Conservation (phyloP, 2,888 invertebrate species). For the Ophioninae sp. region DNA sequence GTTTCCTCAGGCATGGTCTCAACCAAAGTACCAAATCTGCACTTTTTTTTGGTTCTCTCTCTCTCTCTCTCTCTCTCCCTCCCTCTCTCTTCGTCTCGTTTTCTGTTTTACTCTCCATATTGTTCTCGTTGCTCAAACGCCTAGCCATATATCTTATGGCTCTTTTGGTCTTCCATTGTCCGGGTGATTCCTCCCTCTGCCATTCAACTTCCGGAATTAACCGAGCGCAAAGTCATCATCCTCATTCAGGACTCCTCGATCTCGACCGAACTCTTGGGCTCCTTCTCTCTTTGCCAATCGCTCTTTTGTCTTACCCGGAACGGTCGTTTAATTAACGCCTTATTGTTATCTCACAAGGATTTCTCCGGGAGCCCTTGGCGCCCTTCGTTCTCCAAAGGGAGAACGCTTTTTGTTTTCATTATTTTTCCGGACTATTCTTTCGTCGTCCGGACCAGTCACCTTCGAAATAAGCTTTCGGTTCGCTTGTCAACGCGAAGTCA, state of each 20-base stretch:
- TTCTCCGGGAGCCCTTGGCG: neutral
- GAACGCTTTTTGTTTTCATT: conserved; percentile 7
- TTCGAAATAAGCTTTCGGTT: conserved; percentile 56
- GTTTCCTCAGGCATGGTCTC: conserved; percentile 32
- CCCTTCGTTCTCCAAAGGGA: neutral
- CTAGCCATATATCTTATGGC: conserved; percentile 16
- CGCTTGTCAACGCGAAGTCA: conserved; percentile 46
- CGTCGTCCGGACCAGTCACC: neutral
- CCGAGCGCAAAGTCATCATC: conserved; percentile 56
- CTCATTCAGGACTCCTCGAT: conserved; percentile 46
- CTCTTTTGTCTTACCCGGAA: conserved; percentile 44
- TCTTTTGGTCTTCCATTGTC: conserved; percentile 49
- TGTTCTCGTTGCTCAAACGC: conserved; percentile 19
- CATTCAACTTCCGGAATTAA: conserved; percentile 72
- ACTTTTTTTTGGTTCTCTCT: conserved; percentile 39
- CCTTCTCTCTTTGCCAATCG: conserved; percentile 49
- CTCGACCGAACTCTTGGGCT: conserved; percentile 22
- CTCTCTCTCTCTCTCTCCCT: conserved; percentile 13
- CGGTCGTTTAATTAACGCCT: conserved; percentile 73
- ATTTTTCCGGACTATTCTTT: conserved; percentile 6
- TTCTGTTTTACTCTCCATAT: conserved; percentile 10
- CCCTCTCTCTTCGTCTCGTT: conserved; percentile 14
- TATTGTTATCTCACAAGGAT: conserved; percentile 68
- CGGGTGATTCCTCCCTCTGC: conserved; percentile 48
- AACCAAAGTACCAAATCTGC: conserved; percentile 45